phyloP scores from a whole-genome alignment of 2,797 vertebrate species.

The Mycteria americana region DNA sequence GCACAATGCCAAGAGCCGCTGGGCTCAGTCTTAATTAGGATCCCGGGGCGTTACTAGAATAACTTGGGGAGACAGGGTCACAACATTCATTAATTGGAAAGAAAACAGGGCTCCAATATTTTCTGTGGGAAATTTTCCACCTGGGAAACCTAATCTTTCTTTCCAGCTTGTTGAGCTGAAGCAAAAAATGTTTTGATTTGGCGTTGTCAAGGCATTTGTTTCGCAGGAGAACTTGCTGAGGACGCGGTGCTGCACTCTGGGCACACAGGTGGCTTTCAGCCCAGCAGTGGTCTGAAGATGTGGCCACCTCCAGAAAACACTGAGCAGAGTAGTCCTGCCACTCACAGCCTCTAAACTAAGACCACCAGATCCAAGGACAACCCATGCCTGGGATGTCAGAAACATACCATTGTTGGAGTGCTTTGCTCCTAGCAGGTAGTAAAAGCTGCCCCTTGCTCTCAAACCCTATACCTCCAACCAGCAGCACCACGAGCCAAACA shows the following conservation, averaged over 20 bases:
- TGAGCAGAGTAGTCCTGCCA: neutral
- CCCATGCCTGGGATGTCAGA: fast-evolving
- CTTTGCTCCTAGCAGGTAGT: neutral
- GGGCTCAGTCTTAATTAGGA: constrained; percentile 36
- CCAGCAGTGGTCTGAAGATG: neutral
- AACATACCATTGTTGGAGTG: fast-evolving
- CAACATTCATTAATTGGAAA: neutral
- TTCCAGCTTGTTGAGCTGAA: neutral
- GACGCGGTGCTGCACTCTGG: fast-evolving
- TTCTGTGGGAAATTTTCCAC: constrained; percentile 43
- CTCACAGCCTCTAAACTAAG: neutral
- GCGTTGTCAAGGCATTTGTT: neutral
- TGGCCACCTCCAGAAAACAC: neutral
- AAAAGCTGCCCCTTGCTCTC: neutral
- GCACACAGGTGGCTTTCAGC: neutral
- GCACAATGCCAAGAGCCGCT: neutral
- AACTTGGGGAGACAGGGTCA: constrained; percentile 3
- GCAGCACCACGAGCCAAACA: neutral
- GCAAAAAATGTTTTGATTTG: neutral
- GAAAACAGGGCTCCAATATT: neutral
- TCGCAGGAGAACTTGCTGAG: fast-evolving
- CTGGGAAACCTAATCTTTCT: neutral
- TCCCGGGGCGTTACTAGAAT: constrained; percentile 31
- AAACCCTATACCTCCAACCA: fast-evolving
- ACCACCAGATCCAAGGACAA: neutral